A percentile compares a stretch with the other conserved stretches of the same genome.
These are phyloP conservation scores for Drosophila acutilabella DNA, from an alignment of 2,888 invertebrate species.

Conservation along the genomic window DNA sequence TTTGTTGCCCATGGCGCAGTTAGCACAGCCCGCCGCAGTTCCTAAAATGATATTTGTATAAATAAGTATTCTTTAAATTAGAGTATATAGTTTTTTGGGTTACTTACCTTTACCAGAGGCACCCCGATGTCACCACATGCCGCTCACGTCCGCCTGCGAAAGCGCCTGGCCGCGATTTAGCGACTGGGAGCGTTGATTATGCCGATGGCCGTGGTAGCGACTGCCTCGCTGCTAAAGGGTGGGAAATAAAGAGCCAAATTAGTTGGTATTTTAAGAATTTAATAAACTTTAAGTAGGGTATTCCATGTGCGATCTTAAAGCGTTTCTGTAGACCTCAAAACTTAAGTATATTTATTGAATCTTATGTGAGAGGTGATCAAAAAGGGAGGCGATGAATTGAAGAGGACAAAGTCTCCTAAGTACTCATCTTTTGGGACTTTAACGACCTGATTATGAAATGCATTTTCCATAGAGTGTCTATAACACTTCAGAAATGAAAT, in stretches of 20 bases:
- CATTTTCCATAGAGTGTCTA: too few species aligned
- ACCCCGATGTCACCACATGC: conserved; percentile 93
- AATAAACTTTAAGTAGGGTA: not conserved
- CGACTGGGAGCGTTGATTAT: conserved; percentile 91
- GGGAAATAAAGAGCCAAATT: not conserved
- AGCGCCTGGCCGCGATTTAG: conserved; percentile 90
- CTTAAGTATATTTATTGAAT: too few species aligned
- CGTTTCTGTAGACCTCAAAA: not conserved
- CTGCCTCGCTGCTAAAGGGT: conserved; percentile 86
- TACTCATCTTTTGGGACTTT: too few species aligned
- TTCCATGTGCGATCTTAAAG: not conserved
- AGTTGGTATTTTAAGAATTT: not conserved
- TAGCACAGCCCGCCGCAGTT: conserved; percentile 85
- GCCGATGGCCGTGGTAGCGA: conserved; percentile 87
- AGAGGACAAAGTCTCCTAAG: too few species aligned
- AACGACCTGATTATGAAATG: too few species aligned
- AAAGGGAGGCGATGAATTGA: too few species aligned
- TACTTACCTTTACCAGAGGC: conserved; percentile 87
- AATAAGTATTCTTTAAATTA: not conserved
- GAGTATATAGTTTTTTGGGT: not conserved
- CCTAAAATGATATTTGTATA: conserved; percentile 56
- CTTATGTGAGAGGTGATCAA: too few species aligned
- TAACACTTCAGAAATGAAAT: too few species aligned
- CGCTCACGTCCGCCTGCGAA: conserved; percentile 88
- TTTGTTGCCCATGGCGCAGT: conserved; percentile 97